phyloP scores from a whole-genome alignment of 2,113 vertebrate genomes.

The Oostethus manadensis region DNA sequence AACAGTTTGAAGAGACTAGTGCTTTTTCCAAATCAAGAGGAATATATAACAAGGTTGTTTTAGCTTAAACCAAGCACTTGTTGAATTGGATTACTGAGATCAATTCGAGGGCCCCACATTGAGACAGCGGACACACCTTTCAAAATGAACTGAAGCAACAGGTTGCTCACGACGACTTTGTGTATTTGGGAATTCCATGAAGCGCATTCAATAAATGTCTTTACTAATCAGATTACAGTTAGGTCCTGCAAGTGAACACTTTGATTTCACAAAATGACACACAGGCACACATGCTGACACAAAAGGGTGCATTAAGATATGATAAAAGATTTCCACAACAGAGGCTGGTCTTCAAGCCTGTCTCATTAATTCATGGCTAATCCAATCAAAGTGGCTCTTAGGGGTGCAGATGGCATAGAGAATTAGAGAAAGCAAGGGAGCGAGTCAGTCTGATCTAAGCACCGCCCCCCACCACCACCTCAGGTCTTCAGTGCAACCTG shows the following conservation, averaged over 20 bases:
- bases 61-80: slow-evolving; percentile 14
- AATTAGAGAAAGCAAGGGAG: slow-evolving; percentile 1
- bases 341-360: slow-evolving; percentile 63
- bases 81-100: slow-evolving; percentile 25
- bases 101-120: background rate
- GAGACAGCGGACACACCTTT: background rate
- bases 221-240: background rate
- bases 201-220: slow-evolving; percentile 1
- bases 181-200: background rate
- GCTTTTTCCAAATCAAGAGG: slow-evolving; percentile 20
- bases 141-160: slow-evolving; percentile 26
- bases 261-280: slow-evolving; percentile 34
- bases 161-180: slow-evolving; percentile 8
- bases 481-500: slow-evolving; percentile 64
- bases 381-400: slow-evolving; percentile 67
- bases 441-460: slow-evolving; percentile 32
- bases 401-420: slow-evolving; percentile 63
- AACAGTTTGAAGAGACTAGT: slow-evolving; percentile 17
- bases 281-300: slow-evolving; percentile 38
- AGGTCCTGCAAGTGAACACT: slow-evolving; percentile 2
- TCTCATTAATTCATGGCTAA: slow-evolving; percentile 72
- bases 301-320: slow-evolving; percentile 62
- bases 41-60: slow-evolving; percentile 12
- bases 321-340: slow-evolving; percentile 65
- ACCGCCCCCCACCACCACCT: slow-evolving; percentile 31